Percentiles rank a stretch among this genome's conserved stretches.
These are phyloP conservation scores for Indicator maculatus DNA, from an alignment of 2,113 vertebrate species.

Conservation along the genomic window DNA sequence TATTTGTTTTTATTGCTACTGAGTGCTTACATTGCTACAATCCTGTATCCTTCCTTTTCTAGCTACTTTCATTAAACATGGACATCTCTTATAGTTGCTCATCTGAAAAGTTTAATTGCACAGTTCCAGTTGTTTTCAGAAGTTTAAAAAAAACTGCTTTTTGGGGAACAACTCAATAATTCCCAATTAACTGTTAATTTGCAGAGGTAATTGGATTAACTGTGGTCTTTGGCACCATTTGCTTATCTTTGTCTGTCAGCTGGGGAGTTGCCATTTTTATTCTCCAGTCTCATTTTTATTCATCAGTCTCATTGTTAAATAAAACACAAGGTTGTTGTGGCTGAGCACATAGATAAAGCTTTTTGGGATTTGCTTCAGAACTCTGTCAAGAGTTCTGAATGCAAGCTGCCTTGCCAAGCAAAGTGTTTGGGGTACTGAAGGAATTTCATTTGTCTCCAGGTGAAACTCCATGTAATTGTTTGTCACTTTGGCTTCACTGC, in stretches of 20 bases:
- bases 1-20: not conserved
- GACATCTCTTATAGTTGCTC: not conserved
- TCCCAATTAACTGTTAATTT: not conserved
- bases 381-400: not conserved
- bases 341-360: not conserved
- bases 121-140: not conserved
- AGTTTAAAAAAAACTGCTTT: not conserved
- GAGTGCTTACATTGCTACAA: not conserved
- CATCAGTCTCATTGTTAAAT: not conserved
- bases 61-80: not conserved
- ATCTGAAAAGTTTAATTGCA: not conserved
- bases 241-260: not conserved
- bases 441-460: not conserved
- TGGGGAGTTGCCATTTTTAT: not conserved
- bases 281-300: not conserved
- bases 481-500: not conserved
- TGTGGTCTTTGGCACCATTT: not conserved
- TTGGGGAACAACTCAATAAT: not conserved
- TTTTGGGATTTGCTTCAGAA: not conserved
- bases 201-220: not conserved
- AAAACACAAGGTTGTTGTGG: not conserved
- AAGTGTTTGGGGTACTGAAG: not conserved
- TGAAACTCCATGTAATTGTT: not conserved
- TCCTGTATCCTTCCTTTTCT: not conserved
- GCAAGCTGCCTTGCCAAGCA: not conserved